Evolutionary conservation across 2,797 vertebrate species (phyloP), one percentile per base, ranked within the genome.

Genomic region (Siniperca obscura): DNA sequence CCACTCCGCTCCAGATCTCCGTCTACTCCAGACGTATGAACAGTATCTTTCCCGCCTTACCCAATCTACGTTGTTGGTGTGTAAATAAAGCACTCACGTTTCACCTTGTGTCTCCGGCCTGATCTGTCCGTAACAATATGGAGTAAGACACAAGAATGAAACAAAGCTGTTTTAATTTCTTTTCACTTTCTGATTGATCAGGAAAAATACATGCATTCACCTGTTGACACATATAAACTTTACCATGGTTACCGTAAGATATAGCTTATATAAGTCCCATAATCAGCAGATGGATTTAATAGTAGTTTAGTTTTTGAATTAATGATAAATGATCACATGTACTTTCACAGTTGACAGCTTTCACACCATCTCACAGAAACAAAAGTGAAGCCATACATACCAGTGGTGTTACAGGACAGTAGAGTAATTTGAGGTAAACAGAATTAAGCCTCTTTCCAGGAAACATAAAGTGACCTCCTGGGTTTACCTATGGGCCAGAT

Each of bases 401-500:
- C 30, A 16, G 27, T 8, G 7, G 19, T 60, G 27, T 13, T 46
- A 44, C 40, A 48, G 27, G 46, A 19, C 44, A 42, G 12, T 5
- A 27, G 14, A 62, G 13, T 12, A 16, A 5, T 56, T 30, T 4
- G 48, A 46, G 21, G 19, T 59, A 44, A 73, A 67, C 34, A 50
- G 13, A 48, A 40, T 22, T 22, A 68, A 30, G 4, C 25, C 13
- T 19, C 8, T 44, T 44, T 64, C 19, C 19, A 46, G 30, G 22
- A 74, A 74, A 36, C 44, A 25, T 48, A 6, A 67, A 42, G 21
- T 34, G 44, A 38, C 72, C 40, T 64, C 14, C 36, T 62, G 46
- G 7, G 8, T 75, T 71, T 40, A 30, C 59, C 25, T 67, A 25
- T 3, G 46, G 30, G 14, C 21, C 42, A 21, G 13, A 53, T 71